phyloP scores from a whole-genome alignment of 1,140 invertebrate species.

The Drosophila azteca region DNA sequence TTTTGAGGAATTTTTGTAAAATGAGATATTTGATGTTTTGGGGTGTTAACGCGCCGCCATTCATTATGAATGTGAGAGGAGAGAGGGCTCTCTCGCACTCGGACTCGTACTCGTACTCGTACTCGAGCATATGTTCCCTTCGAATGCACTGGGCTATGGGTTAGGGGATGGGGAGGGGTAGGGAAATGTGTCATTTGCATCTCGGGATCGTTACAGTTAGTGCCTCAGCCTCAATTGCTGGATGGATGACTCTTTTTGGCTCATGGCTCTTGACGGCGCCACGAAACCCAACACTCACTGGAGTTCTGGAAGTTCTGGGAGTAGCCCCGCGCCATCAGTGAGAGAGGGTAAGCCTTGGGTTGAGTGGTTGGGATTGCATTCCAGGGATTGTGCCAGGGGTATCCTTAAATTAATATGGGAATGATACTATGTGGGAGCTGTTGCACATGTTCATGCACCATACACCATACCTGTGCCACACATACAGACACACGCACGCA shows the following conservation, averaged over 20 bases:
- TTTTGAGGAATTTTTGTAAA: conserved; percentile 76
- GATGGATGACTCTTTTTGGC: neutral
- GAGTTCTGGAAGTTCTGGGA: conserved; percentile 1
- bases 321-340: neutral
- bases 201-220: conserved; percentile 30
- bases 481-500: conserved; percentile 3
- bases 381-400: conserved; percentile 15
- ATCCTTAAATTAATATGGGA: conserved; percentile 14
- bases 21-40: conserved; percentile 61
- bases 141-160: conserved; percentile 15
- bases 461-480: conserved; percentile 4
- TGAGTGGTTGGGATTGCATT: conserved; percentile 11
- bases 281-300: conserved; percentile 40
- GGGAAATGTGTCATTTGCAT: conserved; percentile 13
- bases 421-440: conserved; percentile 48
- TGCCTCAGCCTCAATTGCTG: conserved; percentile 26
- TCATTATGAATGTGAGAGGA: conserved; percentile 54
- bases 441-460: conserved; percentile 49
- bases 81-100: conserved; percentile 1
- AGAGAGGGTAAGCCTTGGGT: neutral
- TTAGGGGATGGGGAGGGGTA: conserved; percentile 1
- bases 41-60: conserved; percentile 80
- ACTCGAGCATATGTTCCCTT: conserved; percentile 21
- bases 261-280: conserved; percentile 64
- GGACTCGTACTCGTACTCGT: too few species aligned